Base-by-base conservation (phyloP, 2,888 invertebrate genomes). In the Helleia helle region DNA sequence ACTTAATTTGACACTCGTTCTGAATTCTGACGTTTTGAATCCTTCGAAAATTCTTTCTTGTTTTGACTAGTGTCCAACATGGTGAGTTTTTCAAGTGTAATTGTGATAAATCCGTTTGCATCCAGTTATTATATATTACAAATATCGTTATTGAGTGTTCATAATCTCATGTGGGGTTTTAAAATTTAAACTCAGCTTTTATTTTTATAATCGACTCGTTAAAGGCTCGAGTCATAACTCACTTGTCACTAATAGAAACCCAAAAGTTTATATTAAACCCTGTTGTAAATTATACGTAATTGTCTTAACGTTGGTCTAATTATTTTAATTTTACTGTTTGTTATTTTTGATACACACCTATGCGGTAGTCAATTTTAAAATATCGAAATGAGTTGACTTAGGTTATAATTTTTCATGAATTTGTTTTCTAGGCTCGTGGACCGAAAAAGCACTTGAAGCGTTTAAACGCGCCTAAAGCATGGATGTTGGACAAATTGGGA, bases 401-500 rank as follows among this genome's bases (percentile, higher is more conserved):
- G 29, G 25, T 7, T 27, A 13, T 27, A 17, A 25, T 38, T 30
- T 34, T 48, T 18, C 46, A 52, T 48, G 55, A 55, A 43, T 55
- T 46, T 51, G 15, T 55, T 57, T 43, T 85, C 11, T 73, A 95
- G 97, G 97, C 95, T 86, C 94, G 99, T 86, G 99, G 99, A 81
- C 98, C 97, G 34, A 98, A 97, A 86, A 98, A 99, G 89, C 99
- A 99, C 87, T 89, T 99, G 89, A 99, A 99, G 92, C 97, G 99
- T 86, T 89, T 99, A 68, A 93, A 95, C 77, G 99, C 99, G 46
- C 99, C 99, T 7, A 98, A 97, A 87, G 96, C 99, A 93, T 99
- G 99, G 99, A 99, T 99, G 98, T 91, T 99, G 90, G 99, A 98
- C 89, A 99, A 99, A 87, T 87, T 99, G 63, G 96, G 97, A 52